Percentiles rank a stretch among this genome's conserved stretches.
Conservation (phyloP, 2,797 vertebrate species). For the Girardinus metallicus region DNA sequence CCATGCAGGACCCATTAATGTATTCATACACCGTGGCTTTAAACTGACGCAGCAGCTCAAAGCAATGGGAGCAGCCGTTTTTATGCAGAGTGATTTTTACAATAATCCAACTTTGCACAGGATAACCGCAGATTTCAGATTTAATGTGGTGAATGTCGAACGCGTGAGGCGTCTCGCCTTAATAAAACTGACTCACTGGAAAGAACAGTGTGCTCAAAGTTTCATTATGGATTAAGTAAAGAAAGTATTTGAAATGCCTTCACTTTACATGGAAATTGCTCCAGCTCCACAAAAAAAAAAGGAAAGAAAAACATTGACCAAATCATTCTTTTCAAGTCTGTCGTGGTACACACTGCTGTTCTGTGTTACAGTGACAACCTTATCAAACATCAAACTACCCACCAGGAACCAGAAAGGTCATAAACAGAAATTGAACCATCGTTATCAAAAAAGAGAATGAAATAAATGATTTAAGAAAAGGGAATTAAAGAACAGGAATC, state of each 20-base stretch:
- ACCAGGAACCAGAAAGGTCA: not conserved
- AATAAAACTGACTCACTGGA: not conserved
- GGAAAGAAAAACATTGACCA: not conserved
- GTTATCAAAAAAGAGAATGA: not conserved
- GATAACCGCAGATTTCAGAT: not conserved
- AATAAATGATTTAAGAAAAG: not conserved
- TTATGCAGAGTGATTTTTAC: not conserved
- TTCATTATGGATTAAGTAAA: not conserved
- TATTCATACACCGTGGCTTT: slow-evolving; percentile 38
- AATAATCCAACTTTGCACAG: not conserved
- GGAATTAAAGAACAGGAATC: not conserved
- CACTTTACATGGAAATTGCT: not conserved
- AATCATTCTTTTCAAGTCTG: not conserved
- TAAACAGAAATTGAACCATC: not conserved
- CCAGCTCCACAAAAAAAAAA: not conserved
- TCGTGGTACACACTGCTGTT: not conserved
- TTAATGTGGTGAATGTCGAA: not conserved
- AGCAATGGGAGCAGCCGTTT: not conserved
- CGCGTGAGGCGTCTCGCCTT: not conserved
- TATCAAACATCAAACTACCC: not conserved
- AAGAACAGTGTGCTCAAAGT: not conserved
- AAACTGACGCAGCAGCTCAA: slow-evolving; percentile 37
- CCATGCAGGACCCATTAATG: slow-evolving; percentile 40
- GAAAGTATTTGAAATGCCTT: not conserved
- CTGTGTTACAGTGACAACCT: not conserved